A percentile compares a stretch with the other conserved stretches of the same genome.
These are phyloP conservation scores for Nemotelus pantherinus DNA, from an alignment of 2,888 invertebrate genomes.

Conservation along the genomic window DNA sequence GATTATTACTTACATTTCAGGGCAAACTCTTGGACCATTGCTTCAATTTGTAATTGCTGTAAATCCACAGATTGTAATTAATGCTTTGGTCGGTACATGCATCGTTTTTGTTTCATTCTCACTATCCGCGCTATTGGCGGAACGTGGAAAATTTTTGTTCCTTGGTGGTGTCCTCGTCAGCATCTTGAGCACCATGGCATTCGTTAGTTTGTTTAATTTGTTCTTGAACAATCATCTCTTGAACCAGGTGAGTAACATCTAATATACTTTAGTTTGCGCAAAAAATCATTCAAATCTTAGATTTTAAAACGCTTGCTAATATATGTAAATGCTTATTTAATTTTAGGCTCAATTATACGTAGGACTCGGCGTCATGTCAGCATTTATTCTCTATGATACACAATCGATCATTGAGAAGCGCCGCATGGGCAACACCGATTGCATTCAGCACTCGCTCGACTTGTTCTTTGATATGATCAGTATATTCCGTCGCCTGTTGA, in stretches of 20 bases:
- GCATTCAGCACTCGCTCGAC: conserved; percentile 90
- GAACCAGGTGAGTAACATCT: conserved; percentile 72
- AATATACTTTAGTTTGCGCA: conserved; percentile 17
- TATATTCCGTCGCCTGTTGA: conserved; percentile 89
- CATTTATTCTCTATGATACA: conserved; percentile 96
- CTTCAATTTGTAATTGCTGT: conserved; percentile 81
- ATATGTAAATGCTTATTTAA: conserved; percentile 17
- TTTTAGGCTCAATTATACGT: conserved; percentile 83
- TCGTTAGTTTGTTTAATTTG: conserved; percentile 83
- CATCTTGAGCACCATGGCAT: conserved; percentile 78
- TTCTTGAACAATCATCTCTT: conserved; percentile 85
- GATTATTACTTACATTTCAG: conserved; percentile 62
- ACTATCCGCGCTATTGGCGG: conserved; percentile 85
- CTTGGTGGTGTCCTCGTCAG: conserved; percentile 90
- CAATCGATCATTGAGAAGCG: conserved; percentile 95
- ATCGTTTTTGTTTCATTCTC: conserved; percentile 93
- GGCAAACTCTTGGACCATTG: conserved; percentile 88
- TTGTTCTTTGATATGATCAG: conserved; percentile 95
- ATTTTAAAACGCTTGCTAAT: background rate
- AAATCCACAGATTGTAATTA: conserved; percentile 88
- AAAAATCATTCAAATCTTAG: background rate
- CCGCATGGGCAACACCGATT: conserved; percentile 90
- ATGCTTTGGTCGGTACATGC: conserved; percentile 85
- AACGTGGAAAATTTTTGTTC: conserved; percentile 88
- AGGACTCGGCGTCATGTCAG: conserved; percentile 91